Percentiles rank a stretch among this genome's conserved stretches.
phyloP scores from a whole-genome alignment of 2,888 invertebrate genomes.

The Vesta saturnalis region DNA sequence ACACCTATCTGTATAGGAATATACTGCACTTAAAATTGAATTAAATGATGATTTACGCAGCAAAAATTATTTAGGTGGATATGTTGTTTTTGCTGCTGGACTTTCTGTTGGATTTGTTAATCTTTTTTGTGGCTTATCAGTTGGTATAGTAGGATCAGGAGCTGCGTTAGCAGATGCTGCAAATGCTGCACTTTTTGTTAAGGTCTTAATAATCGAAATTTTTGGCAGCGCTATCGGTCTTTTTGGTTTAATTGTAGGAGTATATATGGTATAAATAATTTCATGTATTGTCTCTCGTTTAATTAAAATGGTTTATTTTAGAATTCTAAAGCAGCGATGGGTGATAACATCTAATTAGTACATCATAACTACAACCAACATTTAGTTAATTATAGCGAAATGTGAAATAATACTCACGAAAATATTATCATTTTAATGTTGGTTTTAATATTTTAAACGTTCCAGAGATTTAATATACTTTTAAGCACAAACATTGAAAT shows the following conservation, averaged over 20 bases:
- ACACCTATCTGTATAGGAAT: conserved; percentile 51
- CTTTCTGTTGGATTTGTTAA: conserved; percentile 95
- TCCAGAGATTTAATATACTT: too few species aligned
- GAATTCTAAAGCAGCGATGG: conserved; percentile 50
- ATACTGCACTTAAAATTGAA: conserved; percentile 59
- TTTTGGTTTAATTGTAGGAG: conserved; percentile 97
- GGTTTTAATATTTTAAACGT: too few species aligned
- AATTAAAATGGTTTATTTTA: conserved; percentile 33
- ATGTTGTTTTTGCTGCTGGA: conserved; percentile 95
- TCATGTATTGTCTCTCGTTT: background rate
- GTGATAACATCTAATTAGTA: conserved; percentile 30
- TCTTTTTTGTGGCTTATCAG: conserved; percentile 93
- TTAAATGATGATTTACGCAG: conserved; percentile 59
- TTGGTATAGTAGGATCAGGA: conserved; percentile 97
- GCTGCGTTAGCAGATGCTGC: conserved; percentile 99
- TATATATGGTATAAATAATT: conserved; percentile 78
- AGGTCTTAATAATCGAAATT: conserved; percentile 98
- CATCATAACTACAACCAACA: background rate
- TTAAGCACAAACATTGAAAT: too few species aligned
- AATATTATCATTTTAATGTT: background rate
- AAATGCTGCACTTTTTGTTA: conserved; percentile 95
- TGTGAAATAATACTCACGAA: background rate
- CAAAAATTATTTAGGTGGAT: conserved; percentile 84
- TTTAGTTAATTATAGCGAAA: background rate
- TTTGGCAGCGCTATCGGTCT: conserved; percentile 99